Percentiles rank a stretch among this genome's conserved stretches.
Conservation (phyloP, 1,140 invertebrate genomes). For the Andrena cerasifolii region DNA sequence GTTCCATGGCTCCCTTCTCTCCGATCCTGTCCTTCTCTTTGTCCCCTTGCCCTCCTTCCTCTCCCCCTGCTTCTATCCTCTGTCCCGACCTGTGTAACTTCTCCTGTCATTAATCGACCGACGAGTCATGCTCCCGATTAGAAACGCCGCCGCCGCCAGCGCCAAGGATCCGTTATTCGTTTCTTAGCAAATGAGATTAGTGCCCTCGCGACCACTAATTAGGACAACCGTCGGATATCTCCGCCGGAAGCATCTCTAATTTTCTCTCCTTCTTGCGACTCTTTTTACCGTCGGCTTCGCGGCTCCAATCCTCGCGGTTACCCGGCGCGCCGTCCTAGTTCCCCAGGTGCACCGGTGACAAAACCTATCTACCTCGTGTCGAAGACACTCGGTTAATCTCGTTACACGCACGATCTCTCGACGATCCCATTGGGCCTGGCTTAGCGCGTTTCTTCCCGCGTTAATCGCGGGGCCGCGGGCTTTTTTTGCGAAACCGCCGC, state of each 20-base stretch:
- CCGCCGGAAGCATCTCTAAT: slow-evolving; percentile 27
- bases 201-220: slow-evolving; percentile 56
- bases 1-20: slow-evolving; percentile 52
- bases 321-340: no score
- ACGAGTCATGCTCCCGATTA: slow-evolving; percentile 69
- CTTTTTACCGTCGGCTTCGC: no score
- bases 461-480: no score
- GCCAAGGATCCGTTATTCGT: slow-evolving; percentile 56
- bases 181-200: slow-evolving; percentile 65
- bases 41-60: not conserved
- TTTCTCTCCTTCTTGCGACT: not conserved
- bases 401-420: no score
- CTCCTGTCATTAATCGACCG: slow-evolving; percentile 68
- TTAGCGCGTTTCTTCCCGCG: no score
- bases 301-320: no score
- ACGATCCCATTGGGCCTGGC: no score
- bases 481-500: no score
- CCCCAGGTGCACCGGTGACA: no score
- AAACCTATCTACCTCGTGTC: no score
- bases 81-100: slow-evolving; percentile 55
- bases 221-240: slow-evolving; percentile 36
- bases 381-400: no score
- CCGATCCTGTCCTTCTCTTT: slow-evolving; percentile 3
- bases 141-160: slow-evolving; percentile 63
- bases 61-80: not conserved